phyloP scores from a whole-genome alignment of 1,140 invertebrate genomes.

The Pseudomyrmex cubaensis region DNA sequence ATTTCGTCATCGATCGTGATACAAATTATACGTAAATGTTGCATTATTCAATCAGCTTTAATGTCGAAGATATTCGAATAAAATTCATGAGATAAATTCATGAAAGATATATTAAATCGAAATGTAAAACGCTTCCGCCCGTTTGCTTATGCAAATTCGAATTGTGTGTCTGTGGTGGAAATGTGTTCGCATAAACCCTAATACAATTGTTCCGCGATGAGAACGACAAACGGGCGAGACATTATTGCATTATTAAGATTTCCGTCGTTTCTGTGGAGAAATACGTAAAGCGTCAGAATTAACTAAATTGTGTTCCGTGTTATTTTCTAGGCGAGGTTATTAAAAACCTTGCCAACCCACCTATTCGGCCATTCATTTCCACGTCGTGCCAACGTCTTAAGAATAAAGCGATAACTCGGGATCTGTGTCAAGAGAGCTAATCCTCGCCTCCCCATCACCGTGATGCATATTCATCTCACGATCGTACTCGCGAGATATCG shows the following conservation, averaged over 20 bases:
- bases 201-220: constrained; percentile 55
- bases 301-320: constrained; percentile 2
- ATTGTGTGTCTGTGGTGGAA: constrained; percentile 20
- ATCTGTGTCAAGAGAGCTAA: constrained; percentile 44
- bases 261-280: background rate
- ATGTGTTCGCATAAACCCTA: constrained; percentile 33
- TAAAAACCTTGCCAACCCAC: too few species aligned
- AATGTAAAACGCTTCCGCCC: constrained; percentile 15
- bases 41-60: background rate
- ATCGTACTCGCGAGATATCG: constrained; percentile 25
- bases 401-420: constrained; percentile 20
- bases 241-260: constrained; percentile 44
- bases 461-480: constrained; percentile 53
- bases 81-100: constrained; percentile 27
- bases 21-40: background rate
- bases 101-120: constrained; percentile 18
- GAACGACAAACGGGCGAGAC: constrained; percentile 7
- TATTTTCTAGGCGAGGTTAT: background rate
- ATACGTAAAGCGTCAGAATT: constrained; percentile 3
- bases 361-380: background rate
- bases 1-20: background rate
- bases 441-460: constrained; percentile 13
- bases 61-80: constrained; percentile 12
- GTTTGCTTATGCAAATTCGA: constrained; percentile 39
- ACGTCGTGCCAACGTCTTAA: constrained; percentile 8